Conservation (phyloP, 2,888 invertebrate species). For the Seira sanloemensis region DNA sequence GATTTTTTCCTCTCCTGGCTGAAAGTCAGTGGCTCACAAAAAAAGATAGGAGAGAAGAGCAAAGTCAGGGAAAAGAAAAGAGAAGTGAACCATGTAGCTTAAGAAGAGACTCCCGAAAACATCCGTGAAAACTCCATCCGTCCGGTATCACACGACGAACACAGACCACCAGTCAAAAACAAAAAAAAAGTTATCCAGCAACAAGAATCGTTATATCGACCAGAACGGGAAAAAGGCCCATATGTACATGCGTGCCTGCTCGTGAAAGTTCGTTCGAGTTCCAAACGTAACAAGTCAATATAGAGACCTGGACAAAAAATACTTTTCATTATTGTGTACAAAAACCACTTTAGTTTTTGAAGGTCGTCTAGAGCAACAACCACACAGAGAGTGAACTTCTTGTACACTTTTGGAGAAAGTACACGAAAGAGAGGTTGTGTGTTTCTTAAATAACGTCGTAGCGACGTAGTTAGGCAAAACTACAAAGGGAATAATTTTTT, state of each 20-base stretch:
- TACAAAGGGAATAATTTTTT: not conserved
- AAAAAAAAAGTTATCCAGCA: not conserved
- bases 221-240: not conserved
- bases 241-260: not conserved
- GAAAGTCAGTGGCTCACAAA: no score
- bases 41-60: no score
- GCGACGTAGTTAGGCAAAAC: not conserved
- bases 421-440: not conserved
- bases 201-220: conserved; percentile 4
- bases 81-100: no score
- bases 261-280: not conserved
- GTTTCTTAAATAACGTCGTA: no score
- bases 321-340: conserved; percentile 1
- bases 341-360: not conserved
- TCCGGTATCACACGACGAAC: not conserved
- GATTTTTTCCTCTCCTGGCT: no score
- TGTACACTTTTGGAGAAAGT: no score
- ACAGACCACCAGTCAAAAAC: not conserved
- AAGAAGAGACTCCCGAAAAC: not conserved
- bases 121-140: conserved; percentile 1
- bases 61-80: no score
- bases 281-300: not conserved
- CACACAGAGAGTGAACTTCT: not conserved
- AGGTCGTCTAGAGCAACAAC: conserved; percentile 4
- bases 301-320: not conserved